Conservation (phyloP, 37 sponge, comb jelly and placozoan genomes). For the Ephydatia muelleri region DNA sequence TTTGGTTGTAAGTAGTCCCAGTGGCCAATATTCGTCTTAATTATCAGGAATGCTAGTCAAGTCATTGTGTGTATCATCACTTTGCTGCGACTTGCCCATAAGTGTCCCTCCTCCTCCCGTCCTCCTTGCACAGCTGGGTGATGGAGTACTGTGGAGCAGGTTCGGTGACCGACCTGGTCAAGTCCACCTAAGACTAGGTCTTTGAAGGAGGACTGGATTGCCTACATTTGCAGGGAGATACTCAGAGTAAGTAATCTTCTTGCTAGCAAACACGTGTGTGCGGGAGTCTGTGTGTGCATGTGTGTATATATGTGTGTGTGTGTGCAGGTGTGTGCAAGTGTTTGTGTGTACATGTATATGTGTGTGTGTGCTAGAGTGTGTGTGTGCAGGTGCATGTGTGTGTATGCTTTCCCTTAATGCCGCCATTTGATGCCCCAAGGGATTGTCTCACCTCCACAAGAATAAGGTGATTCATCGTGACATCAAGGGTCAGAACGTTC, state of each 20-base stretch:
- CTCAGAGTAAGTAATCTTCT: slow-evolving; percentile 64
- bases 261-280: not conserved
- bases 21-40: not conserved
- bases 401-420: no score
- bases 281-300: not conserved
- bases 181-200: slow-evolving; percentile 80
- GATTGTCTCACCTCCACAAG: slow-evolving; percentile 93
- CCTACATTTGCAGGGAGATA: slow-evolving; percentile 90
- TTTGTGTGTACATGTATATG: no score
- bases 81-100: no score
- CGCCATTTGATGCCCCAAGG: slow-evolving; percentile 49
- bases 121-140: slow-evolving; percentile 71
- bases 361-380: no score
- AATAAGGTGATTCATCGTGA: slow-evolving; percentile 97
- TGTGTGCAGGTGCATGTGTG: no score
- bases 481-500: slow-evolving; percentile 98
- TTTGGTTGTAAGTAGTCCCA: not conserved
- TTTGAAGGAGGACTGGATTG: slow-evolving; percentile 97
- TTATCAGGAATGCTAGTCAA: not conserved
- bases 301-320: no score
- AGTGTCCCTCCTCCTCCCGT: no score
- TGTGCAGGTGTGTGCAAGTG: no score
- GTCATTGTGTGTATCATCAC: not conserved
- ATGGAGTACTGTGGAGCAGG: slow-evolving; percentile 99
- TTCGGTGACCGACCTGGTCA: slow-evolving; percentile 91